Base-by-base conservation (phyloP, 2,888 invertebrate species). In the Tipula confusa region DNA sequence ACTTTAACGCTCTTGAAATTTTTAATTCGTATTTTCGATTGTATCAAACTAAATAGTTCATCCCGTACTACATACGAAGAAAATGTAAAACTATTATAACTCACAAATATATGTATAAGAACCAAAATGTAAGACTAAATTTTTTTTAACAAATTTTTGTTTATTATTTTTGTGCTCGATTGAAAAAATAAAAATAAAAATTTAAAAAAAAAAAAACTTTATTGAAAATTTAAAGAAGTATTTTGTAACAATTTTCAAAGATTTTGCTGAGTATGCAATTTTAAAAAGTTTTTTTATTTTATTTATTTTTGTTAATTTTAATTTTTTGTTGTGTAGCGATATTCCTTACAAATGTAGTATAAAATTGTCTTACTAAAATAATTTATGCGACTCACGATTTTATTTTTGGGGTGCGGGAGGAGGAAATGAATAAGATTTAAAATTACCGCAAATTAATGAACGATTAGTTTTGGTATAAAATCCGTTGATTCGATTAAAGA, bases 81-180 rank as follows among this genome's bases (percentile, higher is more conserved):
- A 15, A 43, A 3, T 18, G 24, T 1, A 64, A 64, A 64, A 64
- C 64, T 64, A 64, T 64, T 24, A 9, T 7, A 24, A 24, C 15
- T 43, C 64, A 9, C 64, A 24, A 43, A 4, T n/a, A 24, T 24
- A n/a, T n/a, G n/a, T n/a, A n/a, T n/a, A 24, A 24, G 64, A 64
- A 24, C 6, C 64, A 24, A 64, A 64, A 64, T 64, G 11, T 38
- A 24, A 43, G 24, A 64, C 24, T 64, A 64, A 64, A 64, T 24
- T n/a, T n/a, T n/a, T n/a, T n/a, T n/a, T 24, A 64, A 24, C 9
- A 64, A n/a, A 64, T 24, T 64, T 43, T 64, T 64, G 64, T 64
- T 64, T 64, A 64, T 64, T 64, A 64, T 64, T 64, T 64, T 64
- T 64, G 64, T 64, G 64, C 64, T 64, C 18, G 24, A 64, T 64